Evolutionary conservation across 2,888 invertebrate species (phyloP).

Genomic region (Philhelius pedissequus): DNA sequence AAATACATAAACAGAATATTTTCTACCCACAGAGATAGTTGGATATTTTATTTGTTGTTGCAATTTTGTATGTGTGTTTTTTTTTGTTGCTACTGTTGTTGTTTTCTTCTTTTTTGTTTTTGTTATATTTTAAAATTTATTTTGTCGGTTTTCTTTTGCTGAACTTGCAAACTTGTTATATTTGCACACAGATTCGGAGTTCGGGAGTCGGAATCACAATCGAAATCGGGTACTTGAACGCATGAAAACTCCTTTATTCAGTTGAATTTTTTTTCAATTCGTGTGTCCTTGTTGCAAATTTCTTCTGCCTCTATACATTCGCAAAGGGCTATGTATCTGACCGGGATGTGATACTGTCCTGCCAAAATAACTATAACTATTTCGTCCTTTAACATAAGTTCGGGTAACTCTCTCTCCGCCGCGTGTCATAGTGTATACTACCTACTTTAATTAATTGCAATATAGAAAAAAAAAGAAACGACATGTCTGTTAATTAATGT

Average conservation of each 20-base stretch:
- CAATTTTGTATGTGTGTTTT: constrained; percentile 15
- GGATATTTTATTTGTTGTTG: constrained; percentile 61
- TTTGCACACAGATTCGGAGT: constrained; percentile 53
- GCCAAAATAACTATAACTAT: not conserved
- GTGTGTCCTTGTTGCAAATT: constrained; percentile 51
- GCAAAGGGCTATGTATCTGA: not conserved
- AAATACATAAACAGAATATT: constrained; percentile 26
- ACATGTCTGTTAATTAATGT: constrained; percentile 57
- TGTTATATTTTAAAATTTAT: constrained; percentile 25
- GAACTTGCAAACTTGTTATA: constrained; percentile 68
- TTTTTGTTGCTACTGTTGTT: constrained; percentile 9
- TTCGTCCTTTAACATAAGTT: constrained; percentile 11
- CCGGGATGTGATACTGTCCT: constrained; percentile 10
- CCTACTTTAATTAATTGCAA: not conserved
- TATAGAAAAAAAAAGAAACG: not conserved
- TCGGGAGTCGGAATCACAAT: constrained; percentile 1
- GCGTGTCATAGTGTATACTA: not conserved
- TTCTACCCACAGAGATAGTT: constrained; percentile 26
- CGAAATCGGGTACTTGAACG: constrained; percentile 58
- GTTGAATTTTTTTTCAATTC: constrained; percentile 27
- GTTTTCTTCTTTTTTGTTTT: not conserved
- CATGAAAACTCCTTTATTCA: constrained; percentile 17
- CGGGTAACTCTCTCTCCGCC: not conserved
- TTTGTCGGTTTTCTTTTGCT: constrained; percentile 50
- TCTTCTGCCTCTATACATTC: not conserved